Base-by-base conservation (phyloP, 1,140 invertebrate species). In the Spodoptera frugiperda region DNA sequence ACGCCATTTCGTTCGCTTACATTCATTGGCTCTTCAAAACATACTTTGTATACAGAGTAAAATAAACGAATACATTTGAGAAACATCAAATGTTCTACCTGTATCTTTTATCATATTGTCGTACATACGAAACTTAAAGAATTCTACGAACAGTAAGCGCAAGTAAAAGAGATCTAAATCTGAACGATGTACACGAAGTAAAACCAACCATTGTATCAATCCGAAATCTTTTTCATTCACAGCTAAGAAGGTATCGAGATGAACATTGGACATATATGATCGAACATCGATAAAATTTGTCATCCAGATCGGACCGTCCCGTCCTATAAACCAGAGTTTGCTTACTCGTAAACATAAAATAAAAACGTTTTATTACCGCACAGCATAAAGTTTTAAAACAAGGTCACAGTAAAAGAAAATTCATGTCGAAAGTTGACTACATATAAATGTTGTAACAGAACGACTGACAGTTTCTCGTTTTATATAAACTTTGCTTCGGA, bases 391-490 rank as follows among this genome's bases (percentile, higher is more conserved):
- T 76, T 83, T 79, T 77, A 72, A 81, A 89, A 86, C 83, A 83
- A 87, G 85, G 84, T 82, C 84, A 85, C 73, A 78, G 76, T 61
- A 82, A 86, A 82, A 87, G 78, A 86, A 84, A 87, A 86, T 84
- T 84, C 80, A 80, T 82, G 80, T 82, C 76, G 79, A 84, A 85
- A 87, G 80, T 88, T 84, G 71, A 85, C 77, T 77, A 81, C 76
- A 75, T 82, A 84, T 84, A 84, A 82, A 86, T 74, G 80, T 87
- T 84, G 81, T 80, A 85, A 83, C 73, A 71, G 53, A 81, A 79
- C 53, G 68, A 72, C 68, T 70, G 65, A 81, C 80, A 81, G 79
- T 88, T 90, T 82, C 81, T 77, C 81, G 81, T 86, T 84, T 83
- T 84, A 83, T 85, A 84, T 77, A 87, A 90, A 84, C 79, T 84